Conservation (phyloP, 2,113 vertebrate species). For the Neolamprologus toae region DNA sequence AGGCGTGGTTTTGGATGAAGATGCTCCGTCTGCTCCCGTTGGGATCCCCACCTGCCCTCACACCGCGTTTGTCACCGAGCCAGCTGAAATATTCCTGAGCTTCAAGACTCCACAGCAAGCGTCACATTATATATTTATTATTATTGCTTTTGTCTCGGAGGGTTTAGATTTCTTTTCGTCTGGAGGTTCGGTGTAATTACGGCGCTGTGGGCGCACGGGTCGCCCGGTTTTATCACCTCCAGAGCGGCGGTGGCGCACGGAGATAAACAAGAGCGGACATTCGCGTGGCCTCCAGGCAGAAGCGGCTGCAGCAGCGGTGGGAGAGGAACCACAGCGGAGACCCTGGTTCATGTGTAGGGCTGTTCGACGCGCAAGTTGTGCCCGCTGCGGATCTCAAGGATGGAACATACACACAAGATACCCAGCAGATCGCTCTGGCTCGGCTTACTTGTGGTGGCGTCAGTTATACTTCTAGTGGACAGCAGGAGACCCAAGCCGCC, state of each 20-base stretch:
- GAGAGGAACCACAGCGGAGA: not conserved
- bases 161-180: not conserved
- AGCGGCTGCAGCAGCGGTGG: not conserved
- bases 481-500: constrained; percentile 83
- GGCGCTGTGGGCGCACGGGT: not conserved
- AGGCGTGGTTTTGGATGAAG: constrained; percentile 67
- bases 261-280: constrained; percentile 18
- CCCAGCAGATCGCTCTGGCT: constrained; percentile 17
- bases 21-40: constrained; percentile 62
- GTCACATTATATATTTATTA: not conserved
- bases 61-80: constrained; percentile 23
- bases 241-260: not conserved
- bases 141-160: not conserved
- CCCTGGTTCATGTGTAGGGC: constrained; percentile 43
- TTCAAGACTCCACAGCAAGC: not conserved
- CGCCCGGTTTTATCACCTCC: not conserved
- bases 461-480: constrained; percentile 62
- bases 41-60: constrained; percentile 63
- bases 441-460: constrained; percentile 17
- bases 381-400: constrained; percentile 27
- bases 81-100: constrained; percentile 13
- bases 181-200: not conserved
- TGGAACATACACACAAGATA: constrained; percentile 28
- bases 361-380: constrained; percentile 38
- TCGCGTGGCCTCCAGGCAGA: constrained; percentile 29